Evolutionary conservation across 2,888 invertebrate genomes (phyloP), one percentile per base, ranked within the genome.

Genomic region (Coelopa pilipes): DNA sequence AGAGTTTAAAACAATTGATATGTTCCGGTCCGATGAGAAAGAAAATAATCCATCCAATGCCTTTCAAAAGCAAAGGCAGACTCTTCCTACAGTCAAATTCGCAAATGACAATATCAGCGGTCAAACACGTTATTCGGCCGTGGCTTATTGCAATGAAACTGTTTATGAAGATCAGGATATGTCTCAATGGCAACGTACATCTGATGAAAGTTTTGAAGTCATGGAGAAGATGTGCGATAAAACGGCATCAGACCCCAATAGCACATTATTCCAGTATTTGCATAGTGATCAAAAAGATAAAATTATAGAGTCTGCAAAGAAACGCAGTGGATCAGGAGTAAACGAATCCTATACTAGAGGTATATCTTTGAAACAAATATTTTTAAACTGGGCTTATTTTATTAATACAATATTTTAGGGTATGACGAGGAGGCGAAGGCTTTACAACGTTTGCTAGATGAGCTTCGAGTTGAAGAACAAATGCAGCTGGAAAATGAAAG

Each of bases 201-300:
- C 75, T 12, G 80, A 80, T 69, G 85, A 85, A 46, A 87, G 86
- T 53, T 87, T 87, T 50, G 82, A 81, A 76, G 82, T 81, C 9
- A 74, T 86, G 17, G 87, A 87, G 68, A 81, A 80, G 19, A 86
- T 87, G 84, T 87, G 87, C 70, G 81, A 87, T 72, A 86, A 87
- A 76, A 85, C 86, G 0, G 83, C 78, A 0, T 86, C 86, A 0
- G 87, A 86, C 81, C 86, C 87, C 0, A 79, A 87, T 46, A 87
- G 83, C 75, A 86, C 87, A 0, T 76, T 86, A 0, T 86, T 86
- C 50, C 80, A 83, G 71, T 86, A 86, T 75, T 49, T 86, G 19
- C 78, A 84, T 62, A 82, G 83, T 55, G 82, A 82, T 11, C 74
- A 81, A 50, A 82, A 81, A 47, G 80, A 81, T 11, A 74, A 80